phyloP scores from a whole-genome alignment of 1,140 invertebrate genomes.

The Scaptomyza graminum region DNA sequence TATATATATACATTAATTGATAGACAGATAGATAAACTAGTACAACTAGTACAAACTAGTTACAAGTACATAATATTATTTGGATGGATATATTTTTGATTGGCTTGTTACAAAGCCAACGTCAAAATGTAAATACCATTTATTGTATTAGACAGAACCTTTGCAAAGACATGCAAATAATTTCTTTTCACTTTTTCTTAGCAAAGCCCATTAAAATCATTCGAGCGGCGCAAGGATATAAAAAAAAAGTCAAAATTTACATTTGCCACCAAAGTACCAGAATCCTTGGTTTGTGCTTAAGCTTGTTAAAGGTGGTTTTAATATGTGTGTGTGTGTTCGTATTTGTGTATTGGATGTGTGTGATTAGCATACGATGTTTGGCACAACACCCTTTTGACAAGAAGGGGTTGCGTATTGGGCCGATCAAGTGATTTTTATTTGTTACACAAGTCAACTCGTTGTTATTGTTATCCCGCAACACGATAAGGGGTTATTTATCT shows the following conservation, averaged over 20 bases:
- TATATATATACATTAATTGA: too few species aligned
- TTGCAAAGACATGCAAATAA: constrained; percentile 68
- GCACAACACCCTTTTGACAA: constrained; percentile 66
- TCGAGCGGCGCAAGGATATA: constrained; percentile 77
- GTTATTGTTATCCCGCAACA: constrained; percentile 28
- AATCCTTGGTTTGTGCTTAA: constrained; percentile 70
- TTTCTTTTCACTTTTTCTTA: constrained; percentile 31
- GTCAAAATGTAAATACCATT: constrained; percentile 18
- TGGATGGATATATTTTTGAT: too few species aligned
- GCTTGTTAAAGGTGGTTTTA: constrained; percentile 63
- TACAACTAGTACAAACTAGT: too few species aligned
- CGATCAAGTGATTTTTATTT: constrained; percentile 78
- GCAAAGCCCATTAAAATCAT: constrained; percentile 74
- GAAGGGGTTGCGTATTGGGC: constrained; percentile 71
- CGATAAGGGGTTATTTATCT: constrained; percentile 74
- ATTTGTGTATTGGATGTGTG: constrained; percentile 24
- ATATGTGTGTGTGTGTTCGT: constrained; percentile 5
- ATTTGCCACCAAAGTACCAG: constrained; percentile 44
- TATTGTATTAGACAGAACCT: constrained; percentile 3
- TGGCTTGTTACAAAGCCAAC: constrained; percentile 14
- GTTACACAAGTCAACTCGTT: constrained; percentile 72
- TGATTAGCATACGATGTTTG: constrained; percentile 77
- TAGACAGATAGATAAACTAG: too few species aligned
- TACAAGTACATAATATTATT: too few species aligned
- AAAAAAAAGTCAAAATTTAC: constrained; percentile 71